Conservation (phyloP, 2,113 vertebrate species). For the Empidonax traillii region DNA sequence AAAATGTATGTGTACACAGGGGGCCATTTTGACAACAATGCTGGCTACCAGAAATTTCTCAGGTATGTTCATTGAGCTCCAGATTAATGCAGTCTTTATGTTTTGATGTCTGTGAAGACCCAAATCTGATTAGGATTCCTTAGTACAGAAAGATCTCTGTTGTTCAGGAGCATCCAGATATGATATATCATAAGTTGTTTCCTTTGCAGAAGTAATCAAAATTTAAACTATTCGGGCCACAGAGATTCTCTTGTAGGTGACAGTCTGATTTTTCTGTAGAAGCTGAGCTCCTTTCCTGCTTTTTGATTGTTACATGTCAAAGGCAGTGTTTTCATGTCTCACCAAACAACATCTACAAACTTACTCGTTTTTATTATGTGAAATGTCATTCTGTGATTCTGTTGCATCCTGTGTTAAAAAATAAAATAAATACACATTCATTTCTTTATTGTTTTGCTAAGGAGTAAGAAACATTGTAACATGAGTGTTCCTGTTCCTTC, state of each 20-base stretch:
- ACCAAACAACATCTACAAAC: not conserved
- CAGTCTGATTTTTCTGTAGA: not conserved
- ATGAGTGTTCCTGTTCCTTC: not conserved
- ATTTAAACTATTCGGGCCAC: not conserved
- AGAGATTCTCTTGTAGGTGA: not conserved
- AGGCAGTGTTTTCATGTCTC: not conserved
- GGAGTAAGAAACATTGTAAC: not conserved
- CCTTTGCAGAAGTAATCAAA: not conserved
- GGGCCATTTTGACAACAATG: conserved; percentile 98
- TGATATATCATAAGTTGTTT: not conserved
- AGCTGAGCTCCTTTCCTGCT: not conserved
- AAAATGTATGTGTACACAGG: conserved; percentile 74
- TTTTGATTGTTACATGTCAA: not conserved
- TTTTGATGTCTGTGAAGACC: not conserved
- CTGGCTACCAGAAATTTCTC: conserved; percentile 97
- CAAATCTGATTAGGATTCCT: not conserved
- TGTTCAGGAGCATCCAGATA: not conserved
- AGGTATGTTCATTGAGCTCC: conserved; percentile 78
- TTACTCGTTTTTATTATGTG: not conserved
- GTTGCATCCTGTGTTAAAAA: not conserved
- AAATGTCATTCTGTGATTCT: not conserved
- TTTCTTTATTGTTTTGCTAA: not conserved
- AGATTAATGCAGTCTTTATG: not conserved
- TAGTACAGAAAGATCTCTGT: not conserved
- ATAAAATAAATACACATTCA: not conserved